phyloP scores from a whole-genome alignment of 2,888 invertebrate genomes.

The Elmis aenea region DNA sequence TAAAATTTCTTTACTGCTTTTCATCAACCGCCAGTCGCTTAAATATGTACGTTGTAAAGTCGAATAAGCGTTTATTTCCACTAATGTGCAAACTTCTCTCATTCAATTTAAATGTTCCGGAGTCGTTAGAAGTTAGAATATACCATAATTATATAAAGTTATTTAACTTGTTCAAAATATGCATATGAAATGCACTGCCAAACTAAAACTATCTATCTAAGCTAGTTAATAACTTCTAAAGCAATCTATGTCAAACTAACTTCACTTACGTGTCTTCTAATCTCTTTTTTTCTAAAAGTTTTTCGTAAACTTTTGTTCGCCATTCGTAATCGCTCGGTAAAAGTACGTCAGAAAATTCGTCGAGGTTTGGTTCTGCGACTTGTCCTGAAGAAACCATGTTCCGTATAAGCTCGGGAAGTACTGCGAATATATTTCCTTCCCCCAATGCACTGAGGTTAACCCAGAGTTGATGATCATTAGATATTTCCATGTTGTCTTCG shows the following conservation, averaged over 20 bases:
- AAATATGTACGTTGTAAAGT: no score
- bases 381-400: constrained; percentile 52
- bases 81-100: no score
- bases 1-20: no score
- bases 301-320: constrained; percentile 63
- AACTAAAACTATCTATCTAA: no score
- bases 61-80: no score
- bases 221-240: no score
- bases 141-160: no score
- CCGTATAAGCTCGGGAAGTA: constrained; percentile 62
- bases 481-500: constrained; percentile 24
- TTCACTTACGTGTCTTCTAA: constrained; percentile 39
- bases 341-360: constrained; percentile 47
- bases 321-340: constrained; percentile 67
- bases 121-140: no score
- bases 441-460: constrained; percentile 54
- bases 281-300: constrained; percentile 62
- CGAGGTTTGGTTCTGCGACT: constrained; percentile 21
- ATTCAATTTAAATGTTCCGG: no score
- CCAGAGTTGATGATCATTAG: constrained; percentile 46
- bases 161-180: no score
- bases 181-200: no score
- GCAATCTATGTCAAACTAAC: constrained; percentile 5
- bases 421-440: constrained; percentile 59
- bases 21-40: no score